phyloP scores from a whole-genome alignment of 2,888 invertebrate species.

The Ypsolopha scabrella region DNA sequence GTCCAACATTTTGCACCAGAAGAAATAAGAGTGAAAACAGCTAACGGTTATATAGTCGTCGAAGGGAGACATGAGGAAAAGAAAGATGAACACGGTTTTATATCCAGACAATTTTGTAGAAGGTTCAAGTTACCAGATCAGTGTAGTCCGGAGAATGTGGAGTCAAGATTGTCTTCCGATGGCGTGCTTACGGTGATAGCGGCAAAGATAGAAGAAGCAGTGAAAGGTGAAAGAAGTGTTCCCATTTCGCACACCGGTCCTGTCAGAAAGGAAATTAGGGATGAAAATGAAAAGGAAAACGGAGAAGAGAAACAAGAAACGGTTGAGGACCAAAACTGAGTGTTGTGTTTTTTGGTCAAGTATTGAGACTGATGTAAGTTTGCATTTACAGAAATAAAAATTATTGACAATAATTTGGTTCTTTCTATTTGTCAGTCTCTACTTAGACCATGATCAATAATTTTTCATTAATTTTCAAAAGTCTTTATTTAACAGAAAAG shows the following conservation, averaged over 20 bases:
- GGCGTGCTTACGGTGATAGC: conserved; percentile 79
- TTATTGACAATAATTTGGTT: too few species aligned
- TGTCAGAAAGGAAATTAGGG: conserved; percentile 63
- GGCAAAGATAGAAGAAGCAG: conserved; percentile 50
- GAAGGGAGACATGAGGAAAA: conserved; percentile 86
- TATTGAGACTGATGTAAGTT: too few species aligned
- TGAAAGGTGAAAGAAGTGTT: conserved; percentile 63
- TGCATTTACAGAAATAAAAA: too few species aligned
- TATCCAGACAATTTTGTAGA: conserved; percentile 80
- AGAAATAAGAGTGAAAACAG: conserved; percentile 81
- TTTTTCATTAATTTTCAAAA: too few species aligned
- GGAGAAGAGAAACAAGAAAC: too few species aligned
- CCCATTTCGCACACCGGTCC: conserved; percentile 74
- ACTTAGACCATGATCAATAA: too few species aligned
- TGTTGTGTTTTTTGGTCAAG: too few species aligned
- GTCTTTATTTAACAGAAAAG: too few species aligned
- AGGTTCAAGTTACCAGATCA: conserved; percentile 82
- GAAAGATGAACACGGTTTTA: conserved; percentile 79
- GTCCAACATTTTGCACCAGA: conserved; percentile 82
- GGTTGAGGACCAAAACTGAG: too few species aligned
- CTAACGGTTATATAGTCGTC: conserved; percentile 76
- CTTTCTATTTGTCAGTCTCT: too few species aligned
- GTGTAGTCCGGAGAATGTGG: conserved; percentile 75
- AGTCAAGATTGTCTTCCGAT: conserved; percentile 80
- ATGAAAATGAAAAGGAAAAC: conserved; percentile 9